Evolutionary conservation across 1,140 invertebrate genomes (phyloP).

Genomic region (Paralvinella palmiformis): DNA sequence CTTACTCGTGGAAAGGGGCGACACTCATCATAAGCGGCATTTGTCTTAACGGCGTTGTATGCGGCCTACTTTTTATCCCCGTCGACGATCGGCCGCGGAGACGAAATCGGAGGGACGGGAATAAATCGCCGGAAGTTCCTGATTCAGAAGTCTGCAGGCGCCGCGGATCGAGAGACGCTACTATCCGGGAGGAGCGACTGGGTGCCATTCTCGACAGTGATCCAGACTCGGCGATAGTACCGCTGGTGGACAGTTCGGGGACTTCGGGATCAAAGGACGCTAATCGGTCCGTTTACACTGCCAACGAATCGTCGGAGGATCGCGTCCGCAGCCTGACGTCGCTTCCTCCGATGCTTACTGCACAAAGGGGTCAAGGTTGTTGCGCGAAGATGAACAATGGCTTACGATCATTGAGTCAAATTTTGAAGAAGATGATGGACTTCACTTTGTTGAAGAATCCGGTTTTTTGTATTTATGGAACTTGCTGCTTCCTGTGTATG

Average conservation of each 20-base stretch:
- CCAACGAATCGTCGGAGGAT: slow-evolving; percentile 74
- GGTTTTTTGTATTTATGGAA: slow-evolving; percentile 46
- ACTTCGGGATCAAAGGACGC: slow-evolving; percentile 29
- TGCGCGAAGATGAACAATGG: too few relatives aligned
- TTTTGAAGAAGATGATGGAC: slow-evolving; percentile 78
- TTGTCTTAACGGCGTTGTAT: slow-evolving; percentile 11
- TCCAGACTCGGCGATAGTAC: too few relatives aligned
- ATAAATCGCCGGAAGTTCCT: not conserved
- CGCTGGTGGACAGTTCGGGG: too few relatives aligned
- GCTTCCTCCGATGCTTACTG: slow-evolving; percentile 66
- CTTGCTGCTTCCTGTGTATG: slow-evolving; percentile 14
- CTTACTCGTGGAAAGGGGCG: slow-evolving; percentile 62
- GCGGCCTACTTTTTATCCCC: slow-evolving; percentile 8
- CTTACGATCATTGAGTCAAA: slow-evolving; percentile 60
- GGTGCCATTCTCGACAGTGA: not conserved
- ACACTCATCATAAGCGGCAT: slow-evolving; percentile 79
- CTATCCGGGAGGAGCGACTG: not conserved
- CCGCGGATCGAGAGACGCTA: not conserved
- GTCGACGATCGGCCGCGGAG: not conserved
- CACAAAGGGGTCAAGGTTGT: too few relatives aligned
- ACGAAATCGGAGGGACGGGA: not conserved
- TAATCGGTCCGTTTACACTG: slow-evolving; percentile 56
- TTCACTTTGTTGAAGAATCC: slow-evolving; percentile 82
- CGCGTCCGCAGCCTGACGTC: slow-evolving; percentile 30
- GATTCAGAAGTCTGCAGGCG: not conserved